Conservation (phyloP, 2,113 vertebrate genomes). For the Gymnogyps californianus region DNA sequence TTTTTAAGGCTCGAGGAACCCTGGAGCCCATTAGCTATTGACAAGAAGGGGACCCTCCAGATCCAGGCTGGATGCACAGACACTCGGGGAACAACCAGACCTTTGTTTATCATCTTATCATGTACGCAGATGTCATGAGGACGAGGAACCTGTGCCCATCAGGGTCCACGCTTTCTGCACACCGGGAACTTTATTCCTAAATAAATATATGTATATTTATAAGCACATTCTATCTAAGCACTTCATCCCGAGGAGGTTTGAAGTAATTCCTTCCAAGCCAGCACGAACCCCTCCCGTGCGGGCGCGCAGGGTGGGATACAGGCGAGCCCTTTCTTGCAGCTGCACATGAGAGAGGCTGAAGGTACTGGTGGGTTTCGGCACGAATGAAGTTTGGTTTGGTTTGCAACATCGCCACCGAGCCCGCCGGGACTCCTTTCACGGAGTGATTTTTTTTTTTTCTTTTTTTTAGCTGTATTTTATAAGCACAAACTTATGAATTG, state of each 20-base stretch:
- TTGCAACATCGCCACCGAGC: neutral
- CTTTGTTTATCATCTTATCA: slow-evolving; percentile 13
- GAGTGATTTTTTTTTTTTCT: no score
- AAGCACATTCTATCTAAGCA: neutral
- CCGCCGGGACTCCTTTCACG: neutral
- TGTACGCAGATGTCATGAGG: neutral
- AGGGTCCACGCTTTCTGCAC: neutral
- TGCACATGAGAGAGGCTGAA: neutral
- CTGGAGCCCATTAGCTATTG: slow-evolving; percentile 28
- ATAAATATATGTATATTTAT: rapidly evolving
- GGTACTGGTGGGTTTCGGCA: neutral
- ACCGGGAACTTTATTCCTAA: neutral
- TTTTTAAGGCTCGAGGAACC: slow-evolving; percentile 57
- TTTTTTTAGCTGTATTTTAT: neutral
- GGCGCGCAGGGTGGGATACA: neutral
- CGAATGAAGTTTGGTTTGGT: neutral
- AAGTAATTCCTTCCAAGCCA: neutral
- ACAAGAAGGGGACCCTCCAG: slow-evolving; percentile 39
- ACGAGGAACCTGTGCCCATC: neutral
- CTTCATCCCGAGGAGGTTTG: neutral
- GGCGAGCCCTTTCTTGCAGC: neutral
- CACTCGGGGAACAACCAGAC: slow-evolving; percentile 30
- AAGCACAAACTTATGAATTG: neutral
- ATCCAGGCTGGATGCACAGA: neutral
- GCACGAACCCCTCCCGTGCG: no score